Conservation (phyloP, 2,888 invertebrate species). For the Platerodrilus igneus region DNA sequence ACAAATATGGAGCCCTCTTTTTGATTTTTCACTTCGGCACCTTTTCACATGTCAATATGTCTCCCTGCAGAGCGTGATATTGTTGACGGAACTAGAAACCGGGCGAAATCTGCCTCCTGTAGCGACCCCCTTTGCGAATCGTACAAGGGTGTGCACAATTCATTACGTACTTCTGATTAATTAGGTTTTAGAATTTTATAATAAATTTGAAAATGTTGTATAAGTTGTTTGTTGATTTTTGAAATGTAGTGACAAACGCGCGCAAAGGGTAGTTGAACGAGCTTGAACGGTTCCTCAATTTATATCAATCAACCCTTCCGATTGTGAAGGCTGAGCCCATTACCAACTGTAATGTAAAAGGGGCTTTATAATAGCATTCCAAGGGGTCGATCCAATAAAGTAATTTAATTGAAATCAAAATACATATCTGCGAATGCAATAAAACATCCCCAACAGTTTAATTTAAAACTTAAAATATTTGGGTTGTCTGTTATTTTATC, state of each 20-base stretch:
- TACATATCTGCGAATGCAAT: conserved; percentile 39
- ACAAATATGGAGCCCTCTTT: conserved; percentile 44
- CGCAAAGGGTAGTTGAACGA: not conserved
- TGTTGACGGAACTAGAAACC: conserved; percentile 32
- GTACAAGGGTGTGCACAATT: conserved; percentile 39
- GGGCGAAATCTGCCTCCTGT: conserved; percentile 32
- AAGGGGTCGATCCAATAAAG: conserved; percentile 45
- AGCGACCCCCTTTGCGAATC: conserved; percentile 34
- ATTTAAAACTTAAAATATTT: no score
- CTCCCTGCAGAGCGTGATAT: conserved; percentile 37
- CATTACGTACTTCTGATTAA: conserved; percentile 15
- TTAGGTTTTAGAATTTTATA: conserved; percentile 1
- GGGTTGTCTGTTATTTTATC: no score
- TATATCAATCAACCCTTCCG: conserved; percentile 20
- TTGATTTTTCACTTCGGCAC: conserved; percentile 49
- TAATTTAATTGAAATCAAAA: conserved; percentile 49
- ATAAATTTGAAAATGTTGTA: not conserved
- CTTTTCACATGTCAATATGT: conserved; percentile 44
- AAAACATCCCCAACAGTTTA: conserved; percentile 34
- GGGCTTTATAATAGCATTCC: conserved; percentile 45
- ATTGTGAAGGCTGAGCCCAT: conserved; percentile 15
- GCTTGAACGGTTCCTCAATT: not conserved
- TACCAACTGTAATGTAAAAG: conserved; percentile 14
- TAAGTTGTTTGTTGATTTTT: not conserved
- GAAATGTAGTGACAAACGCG: no score